These are phyloP conservation scores for Darevskia nairensis DNA, from an alignment of 2,797 vertebrate genomes.

Conservation along the genomic window DNA sequence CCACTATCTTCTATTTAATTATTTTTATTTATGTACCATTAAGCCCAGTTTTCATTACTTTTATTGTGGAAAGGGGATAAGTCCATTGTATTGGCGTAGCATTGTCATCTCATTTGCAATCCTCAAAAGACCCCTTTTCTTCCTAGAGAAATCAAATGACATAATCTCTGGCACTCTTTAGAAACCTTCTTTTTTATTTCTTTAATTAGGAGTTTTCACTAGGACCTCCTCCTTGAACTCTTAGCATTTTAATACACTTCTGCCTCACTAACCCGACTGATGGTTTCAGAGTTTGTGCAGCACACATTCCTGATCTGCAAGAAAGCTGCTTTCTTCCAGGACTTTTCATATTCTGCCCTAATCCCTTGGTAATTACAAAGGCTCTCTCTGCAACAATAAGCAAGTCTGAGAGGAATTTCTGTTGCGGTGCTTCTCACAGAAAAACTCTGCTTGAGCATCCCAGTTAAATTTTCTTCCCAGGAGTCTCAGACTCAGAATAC, in stretches of 20 bases:
- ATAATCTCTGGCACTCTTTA: slow-evolving; percentile 60
- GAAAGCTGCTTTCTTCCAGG: slow-evolving; percentile 65
- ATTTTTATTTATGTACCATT: slow-evolving; percentile 79
- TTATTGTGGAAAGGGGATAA: slow-evolving; percentile 51
- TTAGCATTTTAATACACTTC: slow-evolving; percentile 73
- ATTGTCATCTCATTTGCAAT: slow-evolving; percentile 65
- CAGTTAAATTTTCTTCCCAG: slow-evolving; percentile 65
- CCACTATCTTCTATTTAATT: slow-evolving; percentile 69
- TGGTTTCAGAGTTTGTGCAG: slow-evolving; percentile 64
- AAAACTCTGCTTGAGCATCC: slow-evolving; percentile 69
- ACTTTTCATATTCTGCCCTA: slow-evolving; percentile 68
- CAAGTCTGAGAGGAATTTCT: slow-evolving; percentile 67
- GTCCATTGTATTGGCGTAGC: slow-evolving; percentile 51
- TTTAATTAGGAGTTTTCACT: slow-evolving; percentile 77
- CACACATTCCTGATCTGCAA: slow-evolving; percentile 71
- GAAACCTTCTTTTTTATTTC: slow-evolving; percentile 71
- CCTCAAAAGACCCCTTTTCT: slow-evolving; percentile 61
- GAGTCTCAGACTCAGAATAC: slow-evolving; percentile 55
- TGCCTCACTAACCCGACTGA: slow-evolving; percentile 67
- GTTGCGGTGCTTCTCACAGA: slow-evolving; percentile 39
- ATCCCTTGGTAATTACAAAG: slow-evolving; percentile 77
- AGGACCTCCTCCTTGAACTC: slow-evolving; percentile 73
- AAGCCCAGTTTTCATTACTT: slow-evolving; percentile 72
- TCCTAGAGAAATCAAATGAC: slow-evolving; percentile 60
- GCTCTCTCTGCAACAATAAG: slow-evolving; percentile 71